Evolutionary conservation across 2,888 invertebrate species (phyloP).

Genomic region (Napeogenes sylphis): DNA sequence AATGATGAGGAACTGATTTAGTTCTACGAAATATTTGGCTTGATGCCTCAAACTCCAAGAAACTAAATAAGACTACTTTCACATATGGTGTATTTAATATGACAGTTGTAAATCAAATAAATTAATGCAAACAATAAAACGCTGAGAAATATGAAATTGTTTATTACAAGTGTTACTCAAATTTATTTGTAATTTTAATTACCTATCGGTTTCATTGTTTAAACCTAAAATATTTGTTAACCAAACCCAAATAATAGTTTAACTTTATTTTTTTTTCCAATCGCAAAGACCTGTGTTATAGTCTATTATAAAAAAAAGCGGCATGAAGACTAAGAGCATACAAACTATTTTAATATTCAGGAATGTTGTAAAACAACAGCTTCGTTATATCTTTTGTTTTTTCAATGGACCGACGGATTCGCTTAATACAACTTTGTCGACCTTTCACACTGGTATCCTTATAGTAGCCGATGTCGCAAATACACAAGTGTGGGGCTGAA

Average conservation of each 20-base stretch:
- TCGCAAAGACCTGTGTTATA: too few species aligned
- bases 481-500: slow-evolving; percentile 84
- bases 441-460: slow-evolving; percentile 81
- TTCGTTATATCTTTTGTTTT: slow-evolving; percentile 34
- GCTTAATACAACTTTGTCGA: slow-evolving; percentile 79
- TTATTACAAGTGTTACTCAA: background rate
- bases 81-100: background rate
- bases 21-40: too few species aligned
- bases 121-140: background rate
- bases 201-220: background rate
- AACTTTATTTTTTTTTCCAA: too few species aligned
- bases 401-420: slow-evolving; percentile 52
- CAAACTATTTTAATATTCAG: slow-evolving; percentile 26
- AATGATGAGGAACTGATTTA: background rate
- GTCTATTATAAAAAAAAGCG: too few species aligned
- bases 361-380: slow-evolving; percentile 41
- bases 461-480: slow-evolving; percentile 83
- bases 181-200: background rate
- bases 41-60: too few species aligned
- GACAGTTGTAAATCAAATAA: background rate
- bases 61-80: too few species aligned
- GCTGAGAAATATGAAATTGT: background rate
- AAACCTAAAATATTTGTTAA: background rate
- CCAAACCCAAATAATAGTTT: background rate
- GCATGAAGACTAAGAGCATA: too few species aligned